These are phyloP conservation scores for Macrotus californicus DNA, from an alignment of 2,113 vertebrate genomes.

Conservation along the genomic window DNA sequence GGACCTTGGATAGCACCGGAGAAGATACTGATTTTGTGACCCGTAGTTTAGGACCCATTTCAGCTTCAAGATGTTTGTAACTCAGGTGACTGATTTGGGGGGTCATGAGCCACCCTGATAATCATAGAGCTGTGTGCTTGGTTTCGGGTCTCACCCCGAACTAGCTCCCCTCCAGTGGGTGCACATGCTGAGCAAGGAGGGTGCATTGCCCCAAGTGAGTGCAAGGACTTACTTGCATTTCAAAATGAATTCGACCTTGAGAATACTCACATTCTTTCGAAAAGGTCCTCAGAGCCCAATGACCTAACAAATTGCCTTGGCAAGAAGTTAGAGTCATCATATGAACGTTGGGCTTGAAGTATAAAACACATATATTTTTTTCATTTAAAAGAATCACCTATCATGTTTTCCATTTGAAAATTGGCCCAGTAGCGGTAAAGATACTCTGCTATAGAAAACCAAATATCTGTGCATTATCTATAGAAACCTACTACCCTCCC, in stretches of 20 bases:
- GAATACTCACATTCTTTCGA: background rate
- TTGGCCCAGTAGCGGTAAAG: background rate
- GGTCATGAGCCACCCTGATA: constrained; percentile 6
- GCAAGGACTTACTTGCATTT: constrained; percentile 21
- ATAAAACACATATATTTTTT: constrained; percentile 2
- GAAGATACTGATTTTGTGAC: background rate
- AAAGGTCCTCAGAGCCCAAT: accelerated
- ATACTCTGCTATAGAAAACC: background rate
- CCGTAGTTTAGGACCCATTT: constrained; percentile 56
- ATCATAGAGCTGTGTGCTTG: constrained; percentile 41
- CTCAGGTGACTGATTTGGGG: constrained; percentile 61
- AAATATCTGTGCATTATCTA: background rate
- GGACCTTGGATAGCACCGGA: background rate
- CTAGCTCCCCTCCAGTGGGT: background rate
- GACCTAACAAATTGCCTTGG: background rate
- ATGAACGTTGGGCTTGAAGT: background rate
- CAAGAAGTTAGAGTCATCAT: background rate
- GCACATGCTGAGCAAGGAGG: background rate
- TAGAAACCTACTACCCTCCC: background rate
- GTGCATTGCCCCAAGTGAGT: background rate
- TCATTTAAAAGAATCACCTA: background rate
- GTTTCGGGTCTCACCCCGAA: constrained; percentile 41
- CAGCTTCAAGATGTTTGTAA: constrained; percentile 30
- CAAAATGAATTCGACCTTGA: background rate
- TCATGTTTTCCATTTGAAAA: constrained; percentile 39